A percentile compares a stretch with the other conserved stretches of the same genome.
phyloP scores from a whole-genome alignment of 2,888 invertebrate genomes.

The Aphidoletes aphidimyza region DNA sequence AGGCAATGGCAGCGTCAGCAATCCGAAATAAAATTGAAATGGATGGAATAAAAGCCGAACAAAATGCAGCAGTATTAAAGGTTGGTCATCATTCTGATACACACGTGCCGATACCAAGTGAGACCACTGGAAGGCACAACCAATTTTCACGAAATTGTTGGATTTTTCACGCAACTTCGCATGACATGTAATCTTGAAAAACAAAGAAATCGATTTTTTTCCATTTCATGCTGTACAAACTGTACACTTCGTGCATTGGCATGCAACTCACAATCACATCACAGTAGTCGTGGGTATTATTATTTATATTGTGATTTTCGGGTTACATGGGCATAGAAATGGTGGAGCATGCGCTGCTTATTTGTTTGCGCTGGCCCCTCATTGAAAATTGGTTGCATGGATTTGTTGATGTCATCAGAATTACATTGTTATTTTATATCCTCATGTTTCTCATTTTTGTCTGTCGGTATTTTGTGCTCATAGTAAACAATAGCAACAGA shows the following conservation, averaged over 20 bases:
- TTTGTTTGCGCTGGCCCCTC: background rate
- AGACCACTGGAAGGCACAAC: too few relatives aligned
- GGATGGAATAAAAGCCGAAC: constrained; percentile 87
- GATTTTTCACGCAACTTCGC: constrained; percentile 9
- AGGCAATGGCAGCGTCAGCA: constrained; percentile 81
- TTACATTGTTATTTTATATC: background rate
- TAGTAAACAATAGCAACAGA: constrained; percentile 19
- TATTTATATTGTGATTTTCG: background rate
- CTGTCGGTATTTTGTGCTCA: background rate
- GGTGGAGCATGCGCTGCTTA: constrained; percentile 27
- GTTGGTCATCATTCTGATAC: constrained; percentile 65
- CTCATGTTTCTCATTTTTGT: too few relatives aligned
- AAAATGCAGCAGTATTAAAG: constrained; percentile 84
- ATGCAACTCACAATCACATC: background rate
- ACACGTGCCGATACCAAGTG: too few relatives aligned
- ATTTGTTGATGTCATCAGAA: constrained; percentile 24
- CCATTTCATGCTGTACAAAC: background rate
- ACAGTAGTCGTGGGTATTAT: background rate
- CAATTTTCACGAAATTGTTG: background rate
- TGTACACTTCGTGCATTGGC: background rate
- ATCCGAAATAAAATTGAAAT: constrained; percentile 82
- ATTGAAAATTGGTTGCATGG: background rate
- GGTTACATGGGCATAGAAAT: background rate
- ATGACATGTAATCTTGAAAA: background rate
- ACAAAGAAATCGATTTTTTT: background rate